Evolutionary conservation across 2,888 invertebrate species (phyloP).

Genomic region (Volucella zonaria): DNA sequence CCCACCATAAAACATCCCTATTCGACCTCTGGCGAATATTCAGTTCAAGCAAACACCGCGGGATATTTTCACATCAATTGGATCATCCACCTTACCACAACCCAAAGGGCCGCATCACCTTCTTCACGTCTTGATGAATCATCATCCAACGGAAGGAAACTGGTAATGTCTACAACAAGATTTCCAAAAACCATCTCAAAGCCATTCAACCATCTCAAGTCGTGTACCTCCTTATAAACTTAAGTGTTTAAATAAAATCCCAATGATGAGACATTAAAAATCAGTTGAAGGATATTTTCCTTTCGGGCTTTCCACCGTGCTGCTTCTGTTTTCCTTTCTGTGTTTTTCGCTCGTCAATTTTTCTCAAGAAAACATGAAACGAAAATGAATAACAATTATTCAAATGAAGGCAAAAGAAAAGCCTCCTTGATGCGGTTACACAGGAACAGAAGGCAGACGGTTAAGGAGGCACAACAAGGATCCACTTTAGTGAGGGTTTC

Average conservation of each 20-base stretch:
- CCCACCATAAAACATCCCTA: not conserved
- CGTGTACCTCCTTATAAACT: conserved; percentile 55
- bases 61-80: conserved; percentile 63
- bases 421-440: conserved; percentile 17
- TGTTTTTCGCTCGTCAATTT: conserved; percentile 22
- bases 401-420: conserved; percentile 61
- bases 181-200: conserved; percentile 25
- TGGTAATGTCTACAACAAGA: conserved; percentile 53
- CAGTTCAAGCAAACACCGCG: conserved; percentile 48
- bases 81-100: conserved; percentile 60
- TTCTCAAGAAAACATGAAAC: conserved; percentile 43
- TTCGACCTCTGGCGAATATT: conserved; percentile 28
- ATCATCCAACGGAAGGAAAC: conserved; percentile 61
- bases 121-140: conserved; percentile 3
- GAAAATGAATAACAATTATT: conserved; percentile 74
- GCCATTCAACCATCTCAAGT: not conserved
- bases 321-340: conserved; percentile 1
- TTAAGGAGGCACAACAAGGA: conserved; percentile 36
- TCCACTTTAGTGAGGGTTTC: conserved; percentile 42
- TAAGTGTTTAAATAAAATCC: conserved; percentile 67
- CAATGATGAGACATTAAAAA: conserved; percentile 69
- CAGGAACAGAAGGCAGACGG: not conserved
- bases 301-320: conserved; percentile 3
- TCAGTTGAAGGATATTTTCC: conserved; percentile 68
- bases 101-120: conserved; percentile 26